Percentiles rank a stretch among this genome's conserved stretches.
These are phyloP conservation scores for Euura lappo DNA, from an alignment of 1,140 invertebrate genomes.

Conservation along the genomic window DNA sequence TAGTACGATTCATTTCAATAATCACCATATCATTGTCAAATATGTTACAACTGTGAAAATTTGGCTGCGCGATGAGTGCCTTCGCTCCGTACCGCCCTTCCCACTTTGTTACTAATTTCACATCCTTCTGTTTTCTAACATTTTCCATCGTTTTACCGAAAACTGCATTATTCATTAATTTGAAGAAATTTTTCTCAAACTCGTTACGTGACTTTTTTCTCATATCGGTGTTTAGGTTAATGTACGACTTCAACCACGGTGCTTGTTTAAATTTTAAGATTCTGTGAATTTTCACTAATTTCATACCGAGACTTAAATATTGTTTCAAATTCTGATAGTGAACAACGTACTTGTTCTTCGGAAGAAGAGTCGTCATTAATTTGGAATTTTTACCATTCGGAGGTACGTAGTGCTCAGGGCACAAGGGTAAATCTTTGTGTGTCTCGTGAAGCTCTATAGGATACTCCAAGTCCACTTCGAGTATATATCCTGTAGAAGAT, in stretches of 20 bases:
- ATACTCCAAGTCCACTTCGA: constrained; percentile 24
- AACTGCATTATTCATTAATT: no score
- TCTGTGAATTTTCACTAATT: constrained; percentile 53
- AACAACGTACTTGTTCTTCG: constrained; percentile 59
- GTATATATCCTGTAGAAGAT: constrained; percentile 16
- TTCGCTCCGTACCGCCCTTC: constrained; percentile 26
- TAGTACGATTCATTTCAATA: constrained; percentile 29
- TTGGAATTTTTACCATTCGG: not conserved
- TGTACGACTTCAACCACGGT: constrained; percentile 57
- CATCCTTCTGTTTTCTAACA: constrained; percentile 39
- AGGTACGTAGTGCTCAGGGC: not conserved
- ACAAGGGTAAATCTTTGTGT: constrained; percentile 16
- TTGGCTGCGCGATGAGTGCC: constrained; percentile 35
- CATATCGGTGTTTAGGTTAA: constrained; percentile 47
- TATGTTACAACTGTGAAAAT: constrained; percentile 34
- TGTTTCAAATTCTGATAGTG: constrained; percentile 62
- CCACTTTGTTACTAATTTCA: constrained; percentile 41
- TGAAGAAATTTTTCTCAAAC: constrained; percentile 62
- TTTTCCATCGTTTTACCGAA: constrained; percentile 47
- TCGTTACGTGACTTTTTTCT: constrained; percentile 42
- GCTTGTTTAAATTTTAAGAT: constrained; percentile 43
- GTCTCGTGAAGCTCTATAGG: constrained; percentile 14
- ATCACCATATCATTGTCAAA: constrained; percentile 36
- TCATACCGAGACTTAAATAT: constrained; percentile 37
- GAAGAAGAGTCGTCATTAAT: constrained; percentile 44